Evolutionary conservation across 2,888 invertebrate genomes (phyloP), one percentile per base, ranked within the genome.

Genomic region (Microchrysa polita): DNA sequence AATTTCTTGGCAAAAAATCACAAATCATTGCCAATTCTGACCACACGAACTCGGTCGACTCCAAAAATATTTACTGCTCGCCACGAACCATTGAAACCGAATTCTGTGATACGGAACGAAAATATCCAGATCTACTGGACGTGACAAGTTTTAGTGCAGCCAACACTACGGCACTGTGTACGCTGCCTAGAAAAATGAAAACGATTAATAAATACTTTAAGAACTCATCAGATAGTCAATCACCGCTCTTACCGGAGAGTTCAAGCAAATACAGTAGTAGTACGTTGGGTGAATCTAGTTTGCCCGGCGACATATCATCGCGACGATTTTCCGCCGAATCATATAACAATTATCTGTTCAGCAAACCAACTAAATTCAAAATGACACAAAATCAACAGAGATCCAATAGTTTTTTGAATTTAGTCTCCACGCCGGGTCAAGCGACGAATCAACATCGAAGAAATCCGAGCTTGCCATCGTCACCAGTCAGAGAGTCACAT

Each of bases 371-470:
- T 20, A 69, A 69, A 69, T 16, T 55, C 9, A 69, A 69, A 55
- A 20, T 22, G 16, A 40, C 16, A 16, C 44, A n/a, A 18, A 59
- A 72, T 44, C 40, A 59, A 27, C 87, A 88, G 78, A 87, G 90
- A 60, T 90, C 92, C 2, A 91, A 88, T 81, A 92, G 92, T 83
- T 91, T 90, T 83, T 85, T 92, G 78, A 92, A 92, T 83, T 86
- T 92, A 76, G 86, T 87, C 59, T 89, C 87, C 73, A 82, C 83
- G 74, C 81, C 80, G 1, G 82, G 79, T 67, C 75, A 81, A 81
- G 77, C 77, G 12, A 5, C 75, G 74, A 1, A 67, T 4, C n/a
- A n/a, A n/a, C 80, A 78, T 9, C 83, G 86, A 52, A 86, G 87
- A 53, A 86, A 87, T 79, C 89, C 91, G 12, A 90, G 90, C 79